Evolutionary conservation across 2,888 invertebrate genomes (phyloP).

Genomic region (Trichopria drosophilae): DNA sequence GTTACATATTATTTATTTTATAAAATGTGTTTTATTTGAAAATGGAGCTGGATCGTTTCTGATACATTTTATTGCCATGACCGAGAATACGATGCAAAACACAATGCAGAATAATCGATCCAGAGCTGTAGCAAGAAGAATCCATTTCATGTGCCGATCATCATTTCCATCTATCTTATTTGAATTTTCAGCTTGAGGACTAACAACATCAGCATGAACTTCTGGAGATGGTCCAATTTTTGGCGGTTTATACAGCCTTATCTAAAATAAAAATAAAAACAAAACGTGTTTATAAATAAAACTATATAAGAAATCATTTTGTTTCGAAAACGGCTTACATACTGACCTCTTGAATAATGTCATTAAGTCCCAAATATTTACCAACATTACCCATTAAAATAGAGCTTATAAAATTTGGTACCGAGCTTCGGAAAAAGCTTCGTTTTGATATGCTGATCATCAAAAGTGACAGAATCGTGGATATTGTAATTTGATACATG

Average conservation of each 20-base stretch:
- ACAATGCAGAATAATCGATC: conserved; percentile 66
- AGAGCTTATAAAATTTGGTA: conserved; percentile 62
- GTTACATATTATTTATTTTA: too few relatives aligned
- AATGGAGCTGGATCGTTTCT: too few relatives aligned
- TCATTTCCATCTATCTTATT: too few relatives aligned
- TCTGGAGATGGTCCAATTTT: too few relatives aligned
- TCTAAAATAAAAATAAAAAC: too few relatives aligned
- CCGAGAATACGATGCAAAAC: conserved; percentile 62
- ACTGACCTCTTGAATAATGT: conserved; percentile 57
- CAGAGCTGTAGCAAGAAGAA: conserved; percentile 66
- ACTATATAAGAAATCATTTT: too few relatives aligned
- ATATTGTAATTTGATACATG: conserved; percentile 60
- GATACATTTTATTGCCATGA: conserved; percentile 61
- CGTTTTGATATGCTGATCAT: conserved; percentile 65
- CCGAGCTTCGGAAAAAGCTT: too few relatives aligned
- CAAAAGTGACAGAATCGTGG: conserved; percentile 62
- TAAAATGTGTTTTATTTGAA: too few relatives aligned
- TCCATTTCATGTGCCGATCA: conserved; percentile 69
- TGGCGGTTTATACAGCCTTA: conserved; percentile 45
- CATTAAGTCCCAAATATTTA: conserved; percentile 56
- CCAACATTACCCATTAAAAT: conserved; percentile 58
- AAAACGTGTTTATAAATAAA: too few relatives aligned
- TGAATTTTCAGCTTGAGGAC: too few relatives aligned
- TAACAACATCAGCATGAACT: too few relatives aligned
- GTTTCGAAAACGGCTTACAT: background rate